Evolutionary conservation across 2,113 vertebrate species (phyloP), one percentile per base, ranked within the genome.

Genomic region (Suncus etruscus): DNA sequence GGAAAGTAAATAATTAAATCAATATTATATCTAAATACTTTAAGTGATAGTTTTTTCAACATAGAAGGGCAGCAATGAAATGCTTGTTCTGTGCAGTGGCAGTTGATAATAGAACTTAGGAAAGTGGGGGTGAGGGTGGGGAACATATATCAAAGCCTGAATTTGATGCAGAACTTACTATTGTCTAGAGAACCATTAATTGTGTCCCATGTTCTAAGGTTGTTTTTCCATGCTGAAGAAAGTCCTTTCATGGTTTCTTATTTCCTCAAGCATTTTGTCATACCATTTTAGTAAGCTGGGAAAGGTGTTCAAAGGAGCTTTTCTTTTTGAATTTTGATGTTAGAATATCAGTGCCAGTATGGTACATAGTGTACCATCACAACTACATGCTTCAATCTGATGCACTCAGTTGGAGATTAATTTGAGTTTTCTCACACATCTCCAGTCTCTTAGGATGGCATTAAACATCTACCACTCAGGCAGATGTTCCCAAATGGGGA

Each of bases 321-420:
- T 93, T 73, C 54, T 79, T 48, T 89, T 72, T 91, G 79, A 91
- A 86, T 90, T 95, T 83, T 95, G 79, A 86, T 85, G 86, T 86
- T 74, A 48, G 87, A 83, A 61, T 83, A 89, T 95, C 65, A 72
- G 77, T 90, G 61, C 82, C 80, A 79, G 48, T 25, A 48, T 8
- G 20, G 70, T 63, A 80, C n/a, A 10, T 39, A 65, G 76, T 78
- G 83, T 86, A 90, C 77, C 45, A 93, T 29, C 45, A 87, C 50
- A 83, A 77, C 87, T 83, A 27, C 51, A 78, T 25, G 31, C 61
- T 90, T 83, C 65, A 39, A 27, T 79, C 73, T 75, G 93, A 84
- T 58, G 75, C 58, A 75, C 86, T 92, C 83, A 20, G 12, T 4
- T 82, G 94, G 83, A 16, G 66, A 75, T 58, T 94, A 84, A 93